Evolutionary conservation across 2,888 invertebrate species (phyloP), one percentile per base, ranked within the genome.

Genomic region (Fragum fragum): DNA sequence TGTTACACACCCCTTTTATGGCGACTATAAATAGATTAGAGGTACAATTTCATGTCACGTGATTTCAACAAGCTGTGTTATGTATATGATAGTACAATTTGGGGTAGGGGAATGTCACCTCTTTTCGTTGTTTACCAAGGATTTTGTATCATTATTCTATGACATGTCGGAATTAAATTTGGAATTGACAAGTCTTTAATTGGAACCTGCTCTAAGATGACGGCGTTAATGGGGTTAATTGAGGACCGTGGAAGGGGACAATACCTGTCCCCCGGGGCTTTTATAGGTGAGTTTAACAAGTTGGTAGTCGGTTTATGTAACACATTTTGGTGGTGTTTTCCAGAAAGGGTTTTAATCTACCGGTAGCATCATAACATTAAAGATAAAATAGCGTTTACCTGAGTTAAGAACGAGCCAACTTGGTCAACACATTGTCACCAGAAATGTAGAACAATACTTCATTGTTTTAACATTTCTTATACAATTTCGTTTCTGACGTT

Each of bases 1-100:
- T 21, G 52, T 75, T 32, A 70, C 79, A 75, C 71, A 79, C 79
- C 79, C 79, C 66, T 75, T 75, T 55, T 75, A 59, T 47, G 57
- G 47, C 16, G 47, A 23, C 70, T 79, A 79, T 47, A 71, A 66
- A 79, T 75, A 79, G 75, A 55, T 71, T 52, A 72, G 75, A 79
- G 79, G 75, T 81, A 81, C 73, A 74, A 73, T 42, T 69, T 42
- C 42, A 28, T 39, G 78, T 84, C 84, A 84, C 84, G 84, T 84
- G 84, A 84, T 77, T 28, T n/a, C 14, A 28, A 53, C 47, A 66
- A 71, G 23, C 28, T 36, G 66, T 66, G 66, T 66, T 66, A 66
- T 66, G 47, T 66, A 66, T 66, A 66, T 66, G 66, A 66, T 66
- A 42, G 66, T 66, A 66, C 32, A 66, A 66, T 9, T 47, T 66